Evolutionary conservation across 2,888 invertebrate species (phyloP).

Genomic region (Platycheirus albimanus): DNA sequence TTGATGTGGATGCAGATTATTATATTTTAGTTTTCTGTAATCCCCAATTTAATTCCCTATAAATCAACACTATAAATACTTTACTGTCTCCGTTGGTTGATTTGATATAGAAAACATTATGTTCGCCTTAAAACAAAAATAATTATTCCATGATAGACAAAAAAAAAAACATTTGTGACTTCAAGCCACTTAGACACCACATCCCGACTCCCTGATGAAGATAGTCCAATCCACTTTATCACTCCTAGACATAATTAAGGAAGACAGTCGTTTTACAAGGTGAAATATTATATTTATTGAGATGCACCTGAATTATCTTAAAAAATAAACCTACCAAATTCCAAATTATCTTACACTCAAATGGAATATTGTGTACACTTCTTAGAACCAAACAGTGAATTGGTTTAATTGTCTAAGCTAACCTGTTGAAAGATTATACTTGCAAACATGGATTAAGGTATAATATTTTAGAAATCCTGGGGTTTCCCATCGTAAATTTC

Average conservation of each 20-base stretch:
- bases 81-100: too few species aligned
- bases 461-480: conserved; percentile 50
- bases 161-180: too few species aligned
- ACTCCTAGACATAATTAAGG: conserved; percentile 20
- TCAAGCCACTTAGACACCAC: too few species aligned
- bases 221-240: neutral
- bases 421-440: conserved; percentile 62
- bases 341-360: conserved; percentile 3
- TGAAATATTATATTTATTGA: conserved; percentile 27
- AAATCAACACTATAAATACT: too few species aligned
- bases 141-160: too few species aligned
- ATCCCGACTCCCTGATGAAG: too few species aligned
- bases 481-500: conserved; percentile 65
- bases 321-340: conserved; percentile 10
- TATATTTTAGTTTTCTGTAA: too few species aligned
- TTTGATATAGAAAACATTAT: too few species aligned
- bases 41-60: too few species aligned
- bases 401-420: conserved; percentile 47
- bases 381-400: conserved; percentile 43
- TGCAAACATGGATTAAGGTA: conserved; percentile 37
- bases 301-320: conserved; percentile 30
- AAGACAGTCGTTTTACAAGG: neutral
- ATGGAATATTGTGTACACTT: conserved; percentile 36
- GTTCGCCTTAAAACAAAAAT: too few species aligned
- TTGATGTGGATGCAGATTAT: too few species aligned